Base-by-base conservation (phyloP, 2,113 vertebrate genomes). In the Actenoides lindsayi region DNA sequence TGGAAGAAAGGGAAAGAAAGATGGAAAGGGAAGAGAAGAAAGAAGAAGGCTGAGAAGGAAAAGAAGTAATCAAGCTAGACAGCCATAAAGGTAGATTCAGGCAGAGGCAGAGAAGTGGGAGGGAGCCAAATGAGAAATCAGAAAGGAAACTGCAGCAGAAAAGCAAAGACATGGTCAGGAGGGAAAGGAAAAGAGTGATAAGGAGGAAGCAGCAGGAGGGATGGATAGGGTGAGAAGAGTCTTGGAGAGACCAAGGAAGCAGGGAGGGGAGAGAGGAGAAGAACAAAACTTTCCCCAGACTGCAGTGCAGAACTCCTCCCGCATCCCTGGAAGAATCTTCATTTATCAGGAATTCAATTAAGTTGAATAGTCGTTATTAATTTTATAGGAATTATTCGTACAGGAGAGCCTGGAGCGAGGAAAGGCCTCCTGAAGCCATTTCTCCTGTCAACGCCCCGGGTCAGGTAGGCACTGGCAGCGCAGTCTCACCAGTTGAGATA, bases 401-500 rank as follows among this genome's bases (percentile, higher is more conserved):
- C 41, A 57, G 94, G 93, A 89, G 92, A 98, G 98, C 97, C 96
- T 95, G 94, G 96, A 91, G 96, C 95, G 59, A 97, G 95, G 95
- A 89, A 98, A 93, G 87, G 76, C 96, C 97, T 98, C 98, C 97
- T 70, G 98, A 98, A 98, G 97, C 97, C 89, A 87, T 97, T 94
- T 95, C 96, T 98, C 96, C 97, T 97, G 98, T 98, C 94, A 90
- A 96, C 94, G 98, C 98, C 98, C 97, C 81, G 6, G 98, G 99
- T 99, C 98, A 98, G 98, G 97, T 97, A 93, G 97, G 93, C 96
- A 95, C 98, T 98, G 98, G 98, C 98, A 96, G 98, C 63, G 48
- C 97, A 97, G 97, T 98, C 99, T 97, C 98, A 97, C 98, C 97
- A 98, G 98, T 98, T 96, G 97, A 98, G 98, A 98, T 98, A 99